A percentile compares a stretch with the other conserved stretches of the same genome.
These are phyloP conservation scores for Pterostichus madidus DNA, from an alignment of 2,888 invertebrate genomes.

Conservation along the genomic window DNA sequence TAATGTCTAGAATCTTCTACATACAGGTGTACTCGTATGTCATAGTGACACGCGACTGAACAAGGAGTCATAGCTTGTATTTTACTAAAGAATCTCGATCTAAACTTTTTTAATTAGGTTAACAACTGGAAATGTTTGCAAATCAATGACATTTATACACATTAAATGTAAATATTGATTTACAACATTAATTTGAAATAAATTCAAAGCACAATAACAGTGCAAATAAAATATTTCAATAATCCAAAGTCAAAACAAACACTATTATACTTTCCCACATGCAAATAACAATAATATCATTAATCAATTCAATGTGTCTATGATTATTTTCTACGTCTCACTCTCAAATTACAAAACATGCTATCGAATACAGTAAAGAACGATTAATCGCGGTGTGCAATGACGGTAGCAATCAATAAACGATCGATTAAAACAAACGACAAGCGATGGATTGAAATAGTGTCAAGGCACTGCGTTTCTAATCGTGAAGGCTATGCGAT, in stretches of 20 bases:
- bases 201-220: neutral
- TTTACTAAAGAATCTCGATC: no score
- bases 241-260: neutral
- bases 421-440: constrained; percentile 47
- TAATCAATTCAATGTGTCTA: constrained; percentile 14
- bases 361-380: neutral
- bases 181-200: no score
- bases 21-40: no score
- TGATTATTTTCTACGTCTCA: constrained; percentile 19
- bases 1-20: no score
- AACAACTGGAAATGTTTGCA: neutral
- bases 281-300: neutral
- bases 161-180: no score
- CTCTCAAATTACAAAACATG: constrained; percentile 13
- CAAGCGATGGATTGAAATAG: constrained; percentile 36
- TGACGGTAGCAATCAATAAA: constrained; percentile 38
- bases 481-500: constrained; percentile 46
- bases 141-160: no score
- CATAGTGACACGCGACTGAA: no score
- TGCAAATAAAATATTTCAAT: neutral
- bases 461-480: constrained; percentile 48
- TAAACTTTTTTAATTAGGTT: neutral
- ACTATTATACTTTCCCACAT: neutral
- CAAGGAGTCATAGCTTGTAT: no score
- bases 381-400: constrained; percentile 8